Percentiles rank a stretch among this genome's conserved stretches.
Evolutionary conservation across 2,888 invertebrate species (phyloP).

Genomic region (Noctuana brunneofusca): DNA sequence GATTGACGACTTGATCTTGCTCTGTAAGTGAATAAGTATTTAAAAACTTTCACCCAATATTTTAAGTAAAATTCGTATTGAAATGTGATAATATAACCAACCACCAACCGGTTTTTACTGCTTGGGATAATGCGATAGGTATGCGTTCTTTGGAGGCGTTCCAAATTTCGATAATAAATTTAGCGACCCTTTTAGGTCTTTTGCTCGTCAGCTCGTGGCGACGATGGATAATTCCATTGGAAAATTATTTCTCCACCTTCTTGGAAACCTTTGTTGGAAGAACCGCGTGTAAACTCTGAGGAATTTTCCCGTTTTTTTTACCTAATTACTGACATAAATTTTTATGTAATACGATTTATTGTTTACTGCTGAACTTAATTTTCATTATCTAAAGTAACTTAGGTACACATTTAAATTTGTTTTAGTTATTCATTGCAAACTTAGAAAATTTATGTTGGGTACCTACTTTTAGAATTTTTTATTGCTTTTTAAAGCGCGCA

Average conservation of each 20-base stretch:
- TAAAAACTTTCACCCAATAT: not conserved
- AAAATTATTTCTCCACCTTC: constrained; percentile 13
- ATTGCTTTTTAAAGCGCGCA: too few species aligned
- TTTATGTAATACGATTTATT: too few species aligned
- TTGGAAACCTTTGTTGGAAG: not conserved
- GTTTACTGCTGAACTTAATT: too few species aligned
- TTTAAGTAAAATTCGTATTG: constrained; percentile 3
- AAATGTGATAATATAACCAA: not conserved
- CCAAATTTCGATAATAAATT: constrained; percentile 36
- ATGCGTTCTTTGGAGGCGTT: constrained; percentile 61
- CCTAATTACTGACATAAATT: too few species aligned
- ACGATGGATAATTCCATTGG: constrained; percentile 10
- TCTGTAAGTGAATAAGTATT: not conserved
- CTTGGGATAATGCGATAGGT: constrained; percentile 39
- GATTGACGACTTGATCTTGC: not conserved
- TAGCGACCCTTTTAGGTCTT: constrained; percentile 32
- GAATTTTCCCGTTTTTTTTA: too few species aligned
- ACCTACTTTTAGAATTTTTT: too few species aligned
- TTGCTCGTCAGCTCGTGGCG: constrained; percentile 30
- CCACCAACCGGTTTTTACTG: constrained; percentile 8
- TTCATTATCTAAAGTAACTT: too few species aligned
- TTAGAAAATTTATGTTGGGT: too few species aligned
- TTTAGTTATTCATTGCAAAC: too few species aligned
- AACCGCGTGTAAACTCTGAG: not conserved
- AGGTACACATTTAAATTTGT: too few species aligned